Evolutionary conservation across 1,140 invertebrate genomes (phyloP).

Genomic region (Mycetomoellerius zeteki): DNA sequence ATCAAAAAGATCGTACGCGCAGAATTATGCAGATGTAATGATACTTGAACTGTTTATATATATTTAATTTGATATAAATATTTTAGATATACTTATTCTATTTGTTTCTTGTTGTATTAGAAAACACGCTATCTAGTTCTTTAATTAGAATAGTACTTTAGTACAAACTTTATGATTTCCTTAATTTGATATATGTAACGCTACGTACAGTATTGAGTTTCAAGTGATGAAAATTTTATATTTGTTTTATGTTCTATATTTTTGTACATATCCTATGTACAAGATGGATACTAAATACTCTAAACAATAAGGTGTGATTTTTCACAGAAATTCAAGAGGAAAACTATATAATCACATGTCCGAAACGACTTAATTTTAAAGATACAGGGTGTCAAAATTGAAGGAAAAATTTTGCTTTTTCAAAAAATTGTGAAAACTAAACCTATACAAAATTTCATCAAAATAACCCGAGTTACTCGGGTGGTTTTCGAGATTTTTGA

Average conservation of each 20-base stretch:
- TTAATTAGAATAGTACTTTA: background rate
- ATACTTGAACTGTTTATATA: background rate
- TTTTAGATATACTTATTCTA: background rate
- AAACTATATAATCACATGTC: too few species aligned
- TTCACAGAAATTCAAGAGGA: too few species aligned
- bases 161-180: background rate
- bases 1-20: constrained; percentile 35
- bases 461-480: too few species aligned
- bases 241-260: background rate
- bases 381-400: too few species aligned
- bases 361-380: too few species aligned
- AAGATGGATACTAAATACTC: too few species aligned
- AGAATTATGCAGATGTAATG: constrained; percentile 6
- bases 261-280: background rate
- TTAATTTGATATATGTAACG: background rate
- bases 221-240: background rate
- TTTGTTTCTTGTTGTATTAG: background rate
- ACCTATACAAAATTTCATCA: too few species aligned
- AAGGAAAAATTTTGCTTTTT: too few species aligned
- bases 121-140: background rate
- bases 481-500: too few species aligned
- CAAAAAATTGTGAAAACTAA: too few species aligned
- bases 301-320: too few species aligned
- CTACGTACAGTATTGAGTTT: background rate
- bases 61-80: background rate